Conservation (phyloP, 2,888 invertebrate species). For the Drosophila phalerata region DNA sequence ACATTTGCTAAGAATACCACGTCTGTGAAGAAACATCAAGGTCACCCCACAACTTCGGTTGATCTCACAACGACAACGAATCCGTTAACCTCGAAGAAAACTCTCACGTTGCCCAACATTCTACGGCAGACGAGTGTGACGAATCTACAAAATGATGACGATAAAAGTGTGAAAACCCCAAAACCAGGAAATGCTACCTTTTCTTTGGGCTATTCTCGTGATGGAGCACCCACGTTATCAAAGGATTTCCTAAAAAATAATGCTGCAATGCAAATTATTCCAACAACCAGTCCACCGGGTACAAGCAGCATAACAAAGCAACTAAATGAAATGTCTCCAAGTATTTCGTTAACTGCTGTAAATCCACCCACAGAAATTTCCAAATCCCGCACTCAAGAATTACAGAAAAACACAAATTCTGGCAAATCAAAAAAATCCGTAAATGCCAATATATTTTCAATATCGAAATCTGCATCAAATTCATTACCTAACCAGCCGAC, state of each 20-base stretch:
- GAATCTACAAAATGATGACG: neutral
- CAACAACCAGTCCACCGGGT: slow-evolving; percentile 76
- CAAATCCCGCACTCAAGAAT: slow-evolving; percentile 28
- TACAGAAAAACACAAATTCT: slow-evolving; percentile 14
- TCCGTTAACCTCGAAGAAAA: slow-evolving; percentile 2
- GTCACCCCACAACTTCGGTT: slow-evolving; percentile 18
- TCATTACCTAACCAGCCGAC: neutral
- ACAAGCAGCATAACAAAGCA: slow-evolving; percentile 80
- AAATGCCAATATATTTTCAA: slow-evolving; percentile 25
- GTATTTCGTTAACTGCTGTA: slow-evolving; percentile 80
- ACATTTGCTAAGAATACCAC: slow-evolving; percentile 13
- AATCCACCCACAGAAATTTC: slow-evolving; percentile 38
- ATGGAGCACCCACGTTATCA: slow-evolving; percentile 29
- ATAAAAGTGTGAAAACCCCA: slow-evolving; percentile 6
- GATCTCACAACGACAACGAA: slow-evolving; percentile 37
- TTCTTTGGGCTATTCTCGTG: slow-evolving; percentile 22
- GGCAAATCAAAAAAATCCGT: slow-evolving; percentile 23
- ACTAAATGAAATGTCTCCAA: slow-evolving; percentile 79
- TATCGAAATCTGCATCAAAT: slow-evolving; percentile 14
- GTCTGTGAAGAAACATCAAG: slow-evolving; percentile 6
- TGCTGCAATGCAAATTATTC: slow-evolving; percentile 82
- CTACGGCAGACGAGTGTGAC: neutral
- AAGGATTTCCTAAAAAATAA: slow-evolving; percentile 56
- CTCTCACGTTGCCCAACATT: slow-evolving; percentile 2
- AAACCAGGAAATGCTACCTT: slow-evolving; percentile 30